Evolutionary conservation across 1,140 invertebrate species (phyloP), one percentile per base, ranked within the genome.

Genomic region (Pseudomyrmex flavicornis): DNA sequence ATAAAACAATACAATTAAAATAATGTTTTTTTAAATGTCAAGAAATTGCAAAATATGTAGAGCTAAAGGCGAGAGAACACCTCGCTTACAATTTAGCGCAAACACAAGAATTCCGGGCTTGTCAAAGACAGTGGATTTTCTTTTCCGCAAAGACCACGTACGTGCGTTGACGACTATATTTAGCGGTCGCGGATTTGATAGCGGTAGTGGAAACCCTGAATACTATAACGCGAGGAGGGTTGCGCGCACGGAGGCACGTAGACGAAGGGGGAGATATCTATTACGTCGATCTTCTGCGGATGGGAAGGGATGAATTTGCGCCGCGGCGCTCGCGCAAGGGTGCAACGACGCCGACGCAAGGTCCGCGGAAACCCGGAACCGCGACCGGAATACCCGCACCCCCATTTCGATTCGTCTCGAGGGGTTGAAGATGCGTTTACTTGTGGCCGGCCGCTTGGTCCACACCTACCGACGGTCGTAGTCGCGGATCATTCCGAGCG

Each of bases 271-370:
- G 68, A 84, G 74, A 66, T 77, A 54, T 68, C 83, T 76, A 88
- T 84, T 26, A 68, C n/a, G 83, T 63, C 52, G 58, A 44, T 52
- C 65, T 56, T 56, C 52, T 15, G 44, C 65, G 72, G 79, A 82
- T 75, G 70, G 35, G 56, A 85, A 62, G 83, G 90, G 88, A 90
- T 89, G 89, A 90, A 89, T 90, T 90, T 91, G 88, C 86, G 90
- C 87, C 82, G 85, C 58, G 85, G 83, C 84, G 88, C 84, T 80
- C 90, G 90, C 91, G 91, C 89, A 90, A 83, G 85, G 85, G 63
- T 74, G 88, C 75, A 69, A 86, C 89, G 87, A 89, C 90, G 91
- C 92, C 91, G 92, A 93, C 93, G 91, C 92, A 50, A 79, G 83
- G 84, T 88, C 70, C 85, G 83, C 85, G 91, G 88, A 84, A 80